Percentiles rank a stretch among this genome's conserved stretches.
Conservation (phyloP, 2,888 invertebrate species). For the Tenthredo distinguenda region DNA sequence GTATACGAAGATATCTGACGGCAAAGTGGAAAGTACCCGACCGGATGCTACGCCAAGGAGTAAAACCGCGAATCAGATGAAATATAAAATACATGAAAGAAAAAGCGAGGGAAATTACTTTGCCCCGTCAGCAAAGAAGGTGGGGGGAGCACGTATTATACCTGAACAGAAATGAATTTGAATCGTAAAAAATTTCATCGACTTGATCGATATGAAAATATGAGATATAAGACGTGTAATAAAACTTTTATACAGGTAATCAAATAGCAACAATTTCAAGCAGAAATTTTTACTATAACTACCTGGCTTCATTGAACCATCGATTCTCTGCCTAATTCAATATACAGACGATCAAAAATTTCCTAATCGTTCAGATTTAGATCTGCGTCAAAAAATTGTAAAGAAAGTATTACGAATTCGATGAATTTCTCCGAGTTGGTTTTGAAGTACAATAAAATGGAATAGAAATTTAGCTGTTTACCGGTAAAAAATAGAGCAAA, state of each 20-base stretch:
- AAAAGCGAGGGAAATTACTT: neutral
- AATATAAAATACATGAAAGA: slow-evolving; percentile 13
- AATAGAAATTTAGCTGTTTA: neutral
- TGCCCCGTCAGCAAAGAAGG: neutral
- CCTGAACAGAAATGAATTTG: neutral
- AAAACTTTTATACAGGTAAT: neutral
- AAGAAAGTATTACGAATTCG: no score
- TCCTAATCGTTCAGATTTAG: no score
- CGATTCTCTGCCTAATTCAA: no score
- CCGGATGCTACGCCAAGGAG: neutral
- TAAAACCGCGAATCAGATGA: slow-evolving; percentile 1
- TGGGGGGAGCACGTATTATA: neutral
- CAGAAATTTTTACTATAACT: neutral
- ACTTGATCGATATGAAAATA: neutral
- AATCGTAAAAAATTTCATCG: neutral
- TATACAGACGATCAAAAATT: no score
- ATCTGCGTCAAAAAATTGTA: no score
- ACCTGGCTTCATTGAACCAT: no score
- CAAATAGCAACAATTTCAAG: neutral
- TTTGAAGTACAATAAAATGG: neutral
- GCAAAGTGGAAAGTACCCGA: neutral
- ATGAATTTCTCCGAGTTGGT: neutral
- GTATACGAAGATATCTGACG: neutral
- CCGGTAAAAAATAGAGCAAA: no score
- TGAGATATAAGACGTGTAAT: neutral